A percentile compares a stretch with the other conserved stretches of the same genome.
Evolutionary conservation across 35 echinoderm and acorn worm genomes (phyloP).

Genomic region (Hemicentrotus pulcherrimus): DNA sequence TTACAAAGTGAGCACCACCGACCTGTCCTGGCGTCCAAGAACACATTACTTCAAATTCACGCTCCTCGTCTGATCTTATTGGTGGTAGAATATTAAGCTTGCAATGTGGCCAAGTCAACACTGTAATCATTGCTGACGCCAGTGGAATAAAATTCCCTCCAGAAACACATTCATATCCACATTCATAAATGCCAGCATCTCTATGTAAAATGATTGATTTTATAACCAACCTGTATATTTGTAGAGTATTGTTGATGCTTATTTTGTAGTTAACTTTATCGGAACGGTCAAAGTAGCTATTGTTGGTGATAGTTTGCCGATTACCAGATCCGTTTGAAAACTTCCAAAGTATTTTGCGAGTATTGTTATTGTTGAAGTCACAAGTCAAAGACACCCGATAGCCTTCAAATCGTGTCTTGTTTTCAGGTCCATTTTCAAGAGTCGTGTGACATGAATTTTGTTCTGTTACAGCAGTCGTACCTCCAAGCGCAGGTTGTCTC

Average conservation of each 20-base stretch:
- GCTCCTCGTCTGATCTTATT: neutral
- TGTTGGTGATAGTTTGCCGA: neutral
- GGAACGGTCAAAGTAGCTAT: neutral
- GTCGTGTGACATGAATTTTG: neutral
- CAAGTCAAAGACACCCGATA: neutral
- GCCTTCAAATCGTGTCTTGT: neutral
- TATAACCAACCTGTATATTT: neutral
- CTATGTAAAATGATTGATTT: neutral
- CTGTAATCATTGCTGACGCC: neutral
- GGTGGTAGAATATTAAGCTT: neutral
- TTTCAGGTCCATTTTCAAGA: neutral
- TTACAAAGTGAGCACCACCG: neutral
- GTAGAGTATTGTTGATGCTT: neutral
- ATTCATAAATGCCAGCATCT: neutral
- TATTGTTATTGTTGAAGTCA: conserved; percentile 4
- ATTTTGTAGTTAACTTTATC: neutral
- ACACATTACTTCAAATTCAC: neutral
- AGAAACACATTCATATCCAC: neutral
- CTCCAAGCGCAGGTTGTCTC: neutral
- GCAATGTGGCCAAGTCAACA: neutral
- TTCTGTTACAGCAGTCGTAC: neutral
- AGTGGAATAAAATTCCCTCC: neutral
- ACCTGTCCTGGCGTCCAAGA: neutral
- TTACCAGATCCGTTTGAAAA: neutral
- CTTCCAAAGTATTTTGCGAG: neutral